phyloP scores from a whole-genome alignment of 2,888 invertebrate genomes.

The Dioctria linearis region DNA sequence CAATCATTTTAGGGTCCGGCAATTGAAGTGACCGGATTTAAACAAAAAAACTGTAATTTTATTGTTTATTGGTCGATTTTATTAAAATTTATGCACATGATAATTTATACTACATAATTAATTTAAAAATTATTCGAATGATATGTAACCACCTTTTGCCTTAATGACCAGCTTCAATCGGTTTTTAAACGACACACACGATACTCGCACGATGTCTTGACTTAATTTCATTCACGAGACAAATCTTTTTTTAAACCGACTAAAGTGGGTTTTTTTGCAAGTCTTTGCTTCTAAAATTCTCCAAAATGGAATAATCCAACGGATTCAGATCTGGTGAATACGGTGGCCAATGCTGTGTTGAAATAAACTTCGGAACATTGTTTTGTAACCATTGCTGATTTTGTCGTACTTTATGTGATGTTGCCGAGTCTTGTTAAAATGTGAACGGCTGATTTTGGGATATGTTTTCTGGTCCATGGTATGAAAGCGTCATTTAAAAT shows the following conservation, averaged over 20 bases:
- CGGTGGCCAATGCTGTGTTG: too few relatives aligned
- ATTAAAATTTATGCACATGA: too few relatives aligned
- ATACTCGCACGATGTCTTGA: slow-evolving; percentile 27
- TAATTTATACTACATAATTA: too few relatives aligned
- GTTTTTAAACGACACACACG: not conserved
- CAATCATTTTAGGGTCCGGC: too few relatives aligned
- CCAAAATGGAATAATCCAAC: not conserved
- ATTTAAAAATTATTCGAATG: too few relatives aligned
- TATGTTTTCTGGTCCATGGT: not conserved
- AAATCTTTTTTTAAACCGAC: not conserved
- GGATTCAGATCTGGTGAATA: too few relatives aligned
- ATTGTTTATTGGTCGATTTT: too few relatives aligned
- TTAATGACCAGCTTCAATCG: slow-evolving; percentile 6
- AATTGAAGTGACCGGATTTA: too few relatives aligned
- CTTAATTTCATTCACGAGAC: not conserved
- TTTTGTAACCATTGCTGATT: not conserved
- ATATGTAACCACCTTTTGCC: not conserved
- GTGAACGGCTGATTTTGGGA: not conserved
- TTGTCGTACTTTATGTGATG: not conserved
- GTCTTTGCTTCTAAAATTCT: not conserved
- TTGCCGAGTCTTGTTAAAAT: not conserved
- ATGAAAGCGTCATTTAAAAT: not conserved
- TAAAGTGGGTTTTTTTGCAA: not conserved
- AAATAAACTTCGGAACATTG: not conserved
- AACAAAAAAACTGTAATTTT: too few relatives aligned